Conservation (phyloP, 1,140 invertebrate genomes). For the Monomorium pharaonis region DNA sequence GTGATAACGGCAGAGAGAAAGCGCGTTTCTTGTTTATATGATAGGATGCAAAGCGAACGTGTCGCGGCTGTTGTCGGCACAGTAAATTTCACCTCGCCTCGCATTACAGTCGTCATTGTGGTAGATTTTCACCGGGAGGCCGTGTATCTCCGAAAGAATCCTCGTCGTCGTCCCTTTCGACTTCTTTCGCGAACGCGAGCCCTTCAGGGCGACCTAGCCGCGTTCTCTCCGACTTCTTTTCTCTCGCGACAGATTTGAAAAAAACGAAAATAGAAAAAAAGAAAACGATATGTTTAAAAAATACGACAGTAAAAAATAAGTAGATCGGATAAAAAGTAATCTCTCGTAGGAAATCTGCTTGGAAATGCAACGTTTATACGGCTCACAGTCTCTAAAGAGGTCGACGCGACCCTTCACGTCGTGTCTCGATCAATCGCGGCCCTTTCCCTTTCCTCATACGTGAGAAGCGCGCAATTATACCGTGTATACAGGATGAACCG, state of each 20-base stretch:
- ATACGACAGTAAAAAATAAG: slow-evolving; percentile 33
- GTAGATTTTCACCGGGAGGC: slow-evolving; percentile 65
- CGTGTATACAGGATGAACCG: background rate
- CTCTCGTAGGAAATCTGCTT: slow-evolving; percentile 19
- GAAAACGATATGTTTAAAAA: background rate
- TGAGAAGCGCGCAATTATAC: slow-evolving; percentile 36
- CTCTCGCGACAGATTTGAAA: slow-evolving; percentile 1
- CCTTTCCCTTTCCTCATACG: background rate
- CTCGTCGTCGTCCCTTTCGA: slow-evolving; percentile 9
- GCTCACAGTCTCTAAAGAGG: slow-evolving; percentile 33
- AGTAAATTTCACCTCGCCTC: slow-evolving; percentile 53
- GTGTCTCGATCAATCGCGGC: slow-evolving; percentile 9
- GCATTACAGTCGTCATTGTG: slow-evolving; percentile 69
- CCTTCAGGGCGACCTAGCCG: slow-evolving; percentile 40
- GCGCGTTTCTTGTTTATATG: slow-evolving; percentile 72
- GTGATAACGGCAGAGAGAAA: slow-evolving; percentile 76
- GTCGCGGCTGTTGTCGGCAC: slow-evolving; percentile 55
- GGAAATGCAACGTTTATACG: slow-evolving; percentile 36
- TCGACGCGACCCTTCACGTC: slow-evolving; percentile 9
- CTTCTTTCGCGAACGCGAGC: slow-evolving; percentile 27
- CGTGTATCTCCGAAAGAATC: slow-evolving; percentile 59
- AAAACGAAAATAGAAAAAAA: background rate
- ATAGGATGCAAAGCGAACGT: slow-evolving; percentile 80
- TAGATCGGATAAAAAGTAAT: slow-evolving; percentile 17
- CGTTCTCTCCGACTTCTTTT: slow-evolving; percentile 4